phyloP scores from a whole-genome alignment of 2,888 invertebrate genomes.

The Apotomis capreana region DNA sequence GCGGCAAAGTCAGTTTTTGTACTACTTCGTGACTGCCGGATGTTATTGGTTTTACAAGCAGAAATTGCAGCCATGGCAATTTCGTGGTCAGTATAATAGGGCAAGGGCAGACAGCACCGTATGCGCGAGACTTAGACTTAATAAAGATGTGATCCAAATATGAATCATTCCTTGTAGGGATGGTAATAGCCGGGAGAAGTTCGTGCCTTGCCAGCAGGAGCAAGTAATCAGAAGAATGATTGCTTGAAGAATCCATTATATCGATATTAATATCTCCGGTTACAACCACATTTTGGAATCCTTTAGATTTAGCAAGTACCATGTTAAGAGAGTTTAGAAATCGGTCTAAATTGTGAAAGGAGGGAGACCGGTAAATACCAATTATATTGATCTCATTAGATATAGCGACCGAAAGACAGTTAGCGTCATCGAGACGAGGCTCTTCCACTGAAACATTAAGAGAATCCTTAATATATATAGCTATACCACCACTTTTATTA shows the following conservation, averaged over 20 bases:
- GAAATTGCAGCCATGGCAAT: no score
- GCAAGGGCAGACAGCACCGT: not conserved
- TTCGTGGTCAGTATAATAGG: no score
- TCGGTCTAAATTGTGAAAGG: not conserved
- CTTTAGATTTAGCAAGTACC: not conserved
- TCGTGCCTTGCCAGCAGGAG: not conserved
- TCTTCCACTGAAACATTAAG: not conserved
- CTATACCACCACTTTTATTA: conserved; percentile 1
- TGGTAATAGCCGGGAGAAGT: not conserved
- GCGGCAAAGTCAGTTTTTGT: no score
- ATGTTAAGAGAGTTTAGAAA: conserved; percentile 4
- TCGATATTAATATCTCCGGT: not conserved
- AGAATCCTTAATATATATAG: not conserved
- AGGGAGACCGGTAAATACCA: conserved; percentile 22
- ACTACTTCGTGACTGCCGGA: no score
- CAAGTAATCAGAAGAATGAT: no score
- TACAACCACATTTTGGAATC: not conserved
- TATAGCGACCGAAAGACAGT: conserved; percentile 1
- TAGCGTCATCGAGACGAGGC: conserved; percentile 2
- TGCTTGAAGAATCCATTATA: not conserved
- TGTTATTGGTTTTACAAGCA: no score
- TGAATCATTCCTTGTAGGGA: not conserved
- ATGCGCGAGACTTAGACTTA: not conserved
- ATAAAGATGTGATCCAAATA: not conserved
- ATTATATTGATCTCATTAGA: not conserved